Conservation (phyloP, 2,888 invertebrate genomes). For the Brenthis hecate region DNA sequence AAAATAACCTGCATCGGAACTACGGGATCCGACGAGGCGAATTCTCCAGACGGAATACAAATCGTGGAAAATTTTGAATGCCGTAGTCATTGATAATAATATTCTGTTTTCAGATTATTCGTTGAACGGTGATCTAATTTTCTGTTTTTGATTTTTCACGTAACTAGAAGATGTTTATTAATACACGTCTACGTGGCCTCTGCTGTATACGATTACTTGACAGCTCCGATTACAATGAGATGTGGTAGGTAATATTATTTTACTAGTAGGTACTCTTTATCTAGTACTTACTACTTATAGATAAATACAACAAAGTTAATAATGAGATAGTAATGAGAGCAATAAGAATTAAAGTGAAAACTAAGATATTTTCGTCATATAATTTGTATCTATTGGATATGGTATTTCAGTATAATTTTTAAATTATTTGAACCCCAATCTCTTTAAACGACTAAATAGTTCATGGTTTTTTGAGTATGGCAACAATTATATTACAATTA, state of each 20-base stretch:
- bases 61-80: slow-evolving; percentile 76
- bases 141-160: slow-evolving; percentile 37
- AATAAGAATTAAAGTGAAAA: no score
- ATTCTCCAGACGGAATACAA: slow-evolving; percentile 77
- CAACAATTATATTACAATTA: no score
- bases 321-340: no score
- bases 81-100: slow-evolving; percentile 61
- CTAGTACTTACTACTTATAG: no score
- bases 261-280: neutral
- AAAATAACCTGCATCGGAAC: slow-evolving; percentile 77
- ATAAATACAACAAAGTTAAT: no score
- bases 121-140: slow-evolving; percentile 44
- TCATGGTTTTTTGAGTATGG: neutral
- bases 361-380: no score
- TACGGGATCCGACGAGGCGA: slow-evolving; percentile 67
- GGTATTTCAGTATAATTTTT: no score
- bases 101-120: slow-evolving; percentile 53
- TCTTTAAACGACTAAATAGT: neutral
- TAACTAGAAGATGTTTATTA: slow-evolving; percentile 31
- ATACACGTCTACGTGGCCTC: slow-evolving; percentile 27
- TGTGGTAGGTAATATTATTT: neutral
- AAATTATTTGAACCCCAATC: no score
- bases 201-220: slow-evolving; percentile 12
- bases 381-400: no score
- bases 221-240: slow-evolving; percentile 1